phyloP scores from a whole-genome alignment of 1,140 invertebrate genomes.

The Philaenus spumarius region DNA sequence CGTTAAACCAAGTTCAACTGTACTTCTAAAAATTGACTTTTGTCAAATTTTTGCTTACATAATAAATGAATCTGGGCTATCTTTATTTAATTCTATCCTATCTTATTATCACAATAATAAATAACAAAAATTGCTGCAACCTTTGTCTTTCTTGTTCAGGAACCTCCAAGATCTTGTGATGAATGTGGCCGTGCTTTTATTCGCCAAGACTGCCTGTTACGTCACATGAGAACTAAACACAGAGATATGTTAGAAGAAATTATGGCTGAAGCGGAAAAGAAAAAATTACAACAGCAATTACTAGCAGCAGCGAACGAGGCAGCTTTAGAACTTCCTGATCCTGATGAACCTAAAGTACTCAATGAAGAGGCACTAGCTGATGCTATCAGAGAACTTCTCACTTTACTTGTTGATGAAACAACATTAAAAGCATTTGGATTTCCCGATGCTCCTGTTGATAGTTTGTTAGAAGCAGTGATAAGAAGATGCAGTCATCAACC shows the following conservation, averaged over 20 bases:
- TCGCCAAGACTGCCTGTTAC: slow-evolving; percentile 58
- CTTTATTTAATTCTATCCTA: no score
- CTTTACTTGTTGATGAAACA: slow-evolving; percentile 61
- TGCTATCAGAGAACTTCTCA: slow-evolving; percentile 50
- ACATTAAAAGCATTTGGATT: slow-evolving; percentile 58
- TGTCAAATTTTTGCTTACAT: no score
- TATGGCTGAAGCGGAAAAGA: slow-evolving; percentile 54
- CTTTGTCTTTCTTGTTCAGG: slow-evolving; percentile 37
- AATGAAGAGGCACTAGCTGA: slow-evolving; percentile 26
- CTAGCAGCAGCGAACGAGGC: slow-evolving; percentile 22
- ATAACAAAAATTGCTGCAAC: no score
- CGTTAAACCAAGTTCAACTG: no score
- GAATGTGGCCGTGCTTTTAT: slow-evolving; percentile 60
- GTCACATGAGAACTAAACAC: slow-evolving; percentile 60
- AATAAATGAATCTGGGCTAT: no score
- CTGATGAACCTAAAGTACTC: slow-evolving; percentile 15
- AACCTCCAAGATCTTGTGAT: slow-evolving; percentile 53
- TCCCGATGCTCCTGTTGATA: slow-evolving; percentile 60
- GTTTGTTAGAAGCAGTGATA: slow-evolving; percentile 50
- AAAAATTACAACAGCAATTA: slow-evolving; percentile 44
- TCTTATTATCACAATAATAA: no score
- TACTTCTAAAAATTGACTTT: no score
- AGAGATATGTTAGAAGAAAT: slow-evolving; percentile 57
- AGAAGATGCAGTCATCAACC: slow-evolving; percentile 62
- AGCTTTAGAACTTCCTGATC: slow-evolving; percentile 17